Percentiles rank a stretch among this genome's conserved stretches.
phyloP scores from a whole-genome alignment of 53 echinoderm and acorn worm species.

The Luidia sarsii region DNA sequence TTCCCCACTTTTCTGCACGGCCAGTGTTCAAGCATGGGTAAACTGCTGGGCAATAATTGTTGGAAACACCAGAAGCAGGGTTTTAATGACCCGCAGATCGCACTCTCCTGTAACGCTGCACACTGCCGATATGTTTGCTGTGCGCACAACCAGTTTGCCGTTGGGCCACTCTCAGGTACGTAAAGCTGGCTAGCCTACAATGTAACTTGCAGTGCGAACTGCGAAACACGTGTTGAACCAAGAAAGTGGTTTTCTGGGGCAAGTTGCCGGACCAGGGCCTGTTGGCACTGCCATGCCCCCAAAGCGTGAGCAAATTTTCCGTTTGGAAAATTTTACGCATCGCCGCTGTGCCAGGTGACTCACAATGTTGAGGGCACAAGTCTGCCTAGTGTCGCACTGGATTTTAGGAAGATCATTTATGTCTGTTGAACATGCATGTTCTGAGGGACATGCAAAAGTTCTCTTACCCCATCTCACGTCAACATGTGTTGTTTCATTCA shows the following conservation, averaged over 20 bases:
- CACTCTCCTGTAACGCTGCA: not conserved
- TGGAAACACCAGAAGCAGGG: not conserved
- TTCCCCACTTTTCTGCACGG: not conserved
- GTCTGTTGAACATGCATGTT: no score
- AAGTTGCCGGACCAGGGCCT: not conserved
- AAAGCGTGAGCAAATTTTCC: conserved; percentile 38
- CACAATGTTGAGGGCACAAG: not conserved
- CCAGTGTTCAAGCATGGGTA: no score
- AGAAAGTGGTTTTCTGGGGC: not conserved
- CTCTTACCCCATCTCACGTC: no score
- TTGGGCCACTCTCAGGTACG: conserved; percentile 13
- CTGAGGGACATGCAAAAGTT: no score
- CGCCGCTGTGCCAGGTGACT: conserved; percentile 3
- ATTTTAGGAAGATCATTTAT: no score
- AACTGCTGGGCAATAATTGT: conserved; percentile 8
- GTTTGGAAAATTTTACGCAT: conserved; percentile 43
- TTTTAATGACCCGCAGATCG: not conserved
- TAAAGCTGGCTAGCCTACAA: no score
- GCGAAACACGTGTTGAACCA: no score
- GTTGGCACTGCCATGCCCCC: conserved; percentile 22
- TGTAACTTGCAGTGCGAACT: no score
- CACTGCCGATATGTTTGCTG: conserved; percentile 3
- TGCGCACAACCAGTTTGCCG: not conserved
- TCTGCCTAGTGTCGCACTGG: not conserved
- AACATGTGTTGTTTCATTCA: no score